phyloP scores from a whole-genome alignment of 2,888 invertebrate genomes.

The Cheilosia urbana region DNA sequence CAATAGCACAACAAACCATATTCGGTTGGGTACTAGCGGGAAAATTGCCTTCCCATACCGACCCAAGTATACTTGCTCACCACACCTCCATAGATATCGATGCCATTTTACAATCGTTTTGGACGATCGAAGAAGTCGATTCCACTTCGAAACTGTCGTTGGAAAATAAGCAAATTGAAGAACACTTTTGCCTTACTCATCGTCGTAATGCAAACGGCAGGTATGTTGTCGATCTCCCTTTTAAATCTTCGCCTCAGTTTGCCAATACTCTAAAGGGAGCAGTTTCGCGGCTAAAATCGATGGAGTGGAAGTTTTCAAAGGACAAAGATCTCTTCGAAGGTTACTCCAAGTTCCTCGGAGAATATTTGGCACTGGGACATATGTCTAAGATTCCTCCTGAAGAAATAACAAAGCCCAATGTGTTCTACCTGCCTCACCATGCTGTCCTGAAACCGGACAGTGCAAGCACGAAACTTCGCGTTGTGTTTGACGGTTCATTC shows the following conservation, averaged over 20 bases:
- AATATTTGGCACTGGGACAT: conserved; percentile 64
- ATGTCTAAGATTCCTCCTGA: conserved; percentile 42
- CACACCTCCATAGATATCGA: conserved; percentile 34
- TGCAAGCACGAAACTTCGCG: conserved; percentile 63
- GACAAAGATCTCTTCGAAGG: not conserved
- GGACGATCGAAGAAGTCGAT: conserved; percentile 30
- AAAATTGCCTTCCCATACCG: not conserved
- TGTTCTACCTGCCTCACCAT: conserved; percentile 72
- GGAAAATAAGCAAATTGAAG: conserved; percentile 18
- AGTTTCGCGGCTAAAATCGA: not conserved
- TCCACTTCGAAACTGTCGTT: not conserved
- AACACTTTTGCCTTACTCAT: conserved; percentile 45
- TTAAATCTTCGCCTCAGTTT: conserved; percentile 20
- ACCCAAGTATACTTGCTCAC: not conserved
- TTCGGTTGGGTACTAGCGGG: conserved; percentile 3
- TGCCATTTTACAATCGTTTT: conserved; percentile 31
- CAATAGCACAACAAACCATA: conserved; percentile 14
- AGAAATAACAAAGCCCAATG: conserved; percentile 42
- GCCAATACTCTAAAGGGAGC: not conserved
- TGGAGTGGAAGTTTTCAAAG: not conserved
- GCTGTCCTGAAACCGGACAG: conserved; percentile 64
- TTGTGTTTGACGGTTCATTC: conserved; percentile 57
- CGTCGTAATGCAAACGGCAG: conserved; percentile 33
- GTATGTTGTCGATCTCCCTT: conserved; percentile 55
- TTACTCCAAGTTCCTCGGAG: conserved; percentile 52